phyloP scores from a whole-genome alignment of 2,888 invertebrate genomes.

The Andrena dorsata region DNA sequence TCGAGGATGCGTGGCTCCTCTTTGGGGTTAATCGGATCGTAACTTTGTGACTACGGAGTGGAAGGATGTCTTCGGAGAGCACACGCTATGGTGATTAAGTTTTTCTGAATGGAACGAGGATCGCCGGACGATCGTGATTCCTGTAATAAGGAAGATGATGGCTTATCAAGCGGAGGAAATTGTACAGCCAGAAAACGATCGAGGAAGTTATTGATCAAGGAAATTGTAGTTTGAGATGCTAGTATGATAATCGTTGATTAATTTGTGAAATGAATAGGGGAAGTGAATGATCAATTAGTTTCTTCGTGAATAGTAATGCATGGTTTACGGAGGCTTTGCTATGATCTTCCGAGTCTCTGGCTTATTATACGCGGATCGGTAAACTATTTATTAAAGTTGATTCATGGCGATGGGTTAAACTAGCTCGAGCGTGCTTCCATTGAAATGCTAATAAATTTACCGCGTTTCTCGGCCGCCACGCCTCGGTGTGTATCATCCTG shows the following conservation, averaged over 20 bases:
- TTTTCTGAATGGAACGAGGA: neutral
- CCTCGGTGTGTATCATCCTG: conserved; percentile 47
- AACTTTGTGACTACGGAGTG: neutral
- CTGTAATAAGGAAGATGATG: conserved; percentile 17
- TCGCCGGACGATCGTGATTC: neutral
- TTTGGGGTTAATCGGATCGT: neutral
- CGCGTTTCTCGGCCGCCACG: conserved; percentile 43
- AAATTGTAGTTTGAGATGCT: neutral
- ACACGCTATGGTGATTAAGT: neutral
- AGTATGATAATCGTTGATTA: conserved; percentile 22
- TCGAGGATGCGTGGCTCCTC: neutral
- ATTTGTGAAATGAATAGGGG: neutral
- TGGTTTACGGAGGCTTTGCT: neutral
- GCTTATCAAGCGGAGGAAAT: conserved; percentile 6
- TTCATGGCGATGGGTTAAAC: conserved; percentile 23
- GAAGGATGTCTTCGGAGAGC: neutral
- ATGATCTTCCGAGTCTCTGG: neutral
- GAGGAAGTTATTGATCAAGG: neutral
- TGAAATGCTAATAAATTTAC: conserved; percentile 68
- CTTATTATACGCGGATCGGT: conserved; percentile 16
- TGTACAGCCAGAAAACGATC: neutral
- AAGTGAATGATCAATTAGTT: neutral
- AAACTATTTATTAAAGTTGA: conserved; percentile 58
- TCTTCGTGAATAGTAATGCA: neutral
- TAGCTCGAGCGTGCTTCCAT: conserved; percentile 55